A percentile compares a stretch with the other conserved stretches of the same genome.
Evolutionary conservation across 2,888 invertebrate genomes (phyloP).

Genomic region (Xestia ashworthii): DNA sequence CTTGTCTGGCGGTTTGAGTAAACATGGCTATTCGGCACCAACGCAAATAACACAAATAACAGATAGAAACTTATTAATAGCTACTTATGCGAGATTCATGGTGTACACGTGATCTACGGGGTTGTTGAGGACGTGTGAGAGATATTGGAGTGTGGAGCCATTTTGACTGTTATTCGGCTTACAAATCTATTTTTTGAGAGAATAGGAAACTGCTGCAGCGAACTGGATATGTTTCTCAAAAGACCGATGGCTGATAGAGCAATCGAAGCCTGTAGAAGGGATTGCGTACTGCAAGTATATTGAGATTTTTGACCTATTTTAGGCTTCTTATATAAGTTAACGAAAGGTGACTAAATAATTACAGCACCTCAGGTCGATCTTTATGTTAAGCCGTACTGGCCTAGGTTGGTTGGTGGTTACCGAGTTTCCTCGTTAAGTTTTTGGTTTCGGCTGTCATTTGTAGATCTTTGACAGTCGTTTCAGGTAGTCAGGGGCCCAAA

Average conservation of each 20-base stretch:
- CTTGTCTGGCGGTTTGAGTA: slow-evolving; percentile 35
- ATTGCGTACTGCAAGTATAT: background rate
- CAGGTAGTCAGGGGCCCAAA: too few species aligned
- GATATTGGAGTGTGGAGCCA: background rate
- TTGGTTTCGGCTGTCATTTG: too few species aligned
- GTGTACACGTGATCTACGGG: background rate
- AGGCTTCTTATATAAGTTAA: too few species aligned
- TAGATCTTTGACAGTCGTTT: too few species aligned
- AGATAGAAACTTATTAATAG: slow-evolving; percentile 51
- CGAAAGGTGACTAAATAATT: too few species aligned
- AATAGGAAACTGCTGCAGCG: background rate
- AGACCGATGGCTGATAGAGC: background rate
- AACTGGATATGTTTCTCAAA: background rate
- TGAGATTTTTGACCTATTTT: too few species aligned
- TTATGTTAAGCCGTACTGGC: too few species aligned
- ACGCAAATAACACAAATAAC: slow-evolving; percentile 58
- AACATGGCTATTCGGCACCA: slow-evolving; percentile 46
- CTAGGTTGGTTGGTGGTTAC: too few species aligned
- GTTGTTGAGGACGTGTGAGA: background rate
- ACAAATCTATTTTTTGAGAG: background rate
- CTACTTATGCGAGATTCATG: slow-evolving; percentile 30
- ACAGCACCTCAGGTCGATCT: too few species aligned
- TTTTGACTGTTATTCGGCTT: background rate
- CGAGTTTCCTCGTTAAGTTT: too few species aligned
- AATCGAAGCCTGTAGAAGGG: background rate